These are phyloP conservation scores for Poeciliopsis gracilis DNA, from an alignment of 2,797 vertebrate genomes.

Conservation along the genomic window DNA sequence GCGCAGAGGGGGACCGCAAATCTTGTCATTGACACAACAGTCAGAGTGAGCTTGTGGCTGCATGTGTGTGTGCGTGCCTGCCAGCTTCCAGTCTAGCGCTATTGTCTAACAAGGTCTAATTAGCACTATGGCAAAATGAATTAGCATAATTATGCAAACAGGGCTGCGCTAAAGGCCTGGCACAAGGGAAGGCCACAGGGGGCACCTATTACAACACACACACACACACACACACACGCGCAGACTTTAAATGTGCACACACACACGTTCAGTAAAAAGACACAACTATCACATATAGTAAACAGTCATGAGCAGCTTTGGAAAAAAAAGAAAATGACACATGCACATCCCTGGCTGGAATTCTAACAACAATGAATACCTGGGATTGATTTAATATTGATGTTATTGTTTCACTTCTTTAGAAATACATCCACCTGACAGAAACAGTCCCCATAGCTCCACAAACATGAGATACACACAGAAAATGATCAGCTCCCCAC, in stretches of 20 bases:
- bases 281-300: conserved; percentile 31
- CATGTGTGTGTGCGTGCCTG: conserved; percentile 60
- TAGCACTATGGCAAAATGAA: conserved; percentile 81
- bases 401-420: conserved; percentile 6
- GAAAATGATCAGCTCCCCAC: conserved; percentile 34
- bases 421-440: conserved; percentile 21
- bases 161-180: conserved; percentile 72
- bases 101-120: conserved; percentile 85
- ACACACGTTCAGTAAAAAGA: conserved; percentile 35
- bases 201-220: conserved; percentile 71
- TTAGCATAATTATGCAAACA: conserved; percentile 87
- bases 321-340: conserved; percentile 9
- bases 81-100: conserved; percentile 73
- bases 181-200: conserved; percentile 74
- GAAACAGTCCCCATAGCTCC: conserved; percentile 23
- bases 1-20: conserved; percentile 73
- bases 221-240: conserved; percentile 15
- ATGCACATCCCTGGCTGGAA: not conserved
- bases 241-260: conserved; percentile 11
- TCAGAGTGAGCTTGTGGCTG: conserved; percentile 58
- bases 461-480: conserved; percentile 32
- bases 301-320: conserved; percentile 26
- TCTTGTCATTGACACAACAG: conserved; percentile 80
- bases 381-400: not conserved
- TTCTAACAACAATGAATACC: not conserved